Conservation (phyloP, 2,797 vertebrate genomes). For the Triplophysa bombifrons region DNA sequence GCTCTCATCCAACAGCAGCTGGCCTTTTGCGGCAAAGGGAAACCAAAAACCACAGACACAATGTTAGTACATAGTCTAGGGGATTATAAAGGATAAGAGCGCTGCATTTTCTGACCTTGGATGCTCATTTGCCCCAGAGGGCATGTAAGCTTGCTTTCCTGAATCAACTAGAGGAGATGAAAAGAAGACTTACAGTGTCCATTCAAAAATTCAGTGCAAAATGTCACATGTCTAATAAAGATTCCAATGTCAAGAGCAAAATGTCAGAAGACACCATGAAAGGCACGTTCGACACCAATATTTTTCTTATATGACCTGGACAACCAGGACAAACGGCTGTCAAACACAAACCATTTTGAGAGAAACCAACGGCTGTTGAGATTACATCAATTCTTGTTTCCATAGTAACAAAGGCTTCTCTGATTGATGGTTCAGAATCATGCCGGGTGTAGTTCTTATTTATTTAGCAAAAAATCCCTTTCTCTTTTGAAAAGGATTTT, state of each 20-base stretch:
- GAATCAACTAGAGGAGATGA: not conserved
- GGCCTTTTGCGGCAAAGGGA: too few species aligned
- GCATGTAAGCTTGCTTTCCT: constrained; percentile 15
- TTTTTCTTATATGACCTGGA: not conserved
- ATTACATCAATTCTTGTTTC: not conserved
- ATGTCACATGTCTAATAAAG: not conserved
- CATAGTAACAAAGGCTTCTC: constrained; percentile 4
- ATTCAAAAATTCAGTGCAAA: not conserved
- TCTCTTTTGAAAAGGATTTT: not conserved
- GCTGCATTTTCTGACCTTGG: constrained; percentile 28
- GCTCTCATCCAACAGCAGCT: not conserved
- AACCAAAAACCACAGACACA: constrained; percentile 5
- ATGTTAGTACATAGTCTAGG: constrained; percentile 1
- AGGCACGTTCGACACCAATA: too few species aligned
- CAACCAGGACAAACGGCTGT: not conserved
- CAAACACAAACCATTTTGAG: not conserved
- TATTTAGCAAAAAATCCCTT: not conserved
- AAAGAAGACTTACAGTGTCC: not conserved
- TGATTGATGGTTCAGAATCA: not conserved
- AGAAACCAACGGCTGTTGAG: not conserved
- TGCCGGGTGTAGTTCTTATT: not conserved
- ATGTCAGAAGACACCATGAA: not conserved
- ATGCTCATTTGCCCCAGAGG: constrained; percentile 3
- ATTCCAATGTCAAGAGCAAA: not conserved
- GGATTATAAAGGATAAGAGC: not conserved